Evolutionary conservation across 2,888 invertebrate species (phyloP), one percentile per base, ranked within the genome.

Genomic region (Achlya flavicornis): DNA sequence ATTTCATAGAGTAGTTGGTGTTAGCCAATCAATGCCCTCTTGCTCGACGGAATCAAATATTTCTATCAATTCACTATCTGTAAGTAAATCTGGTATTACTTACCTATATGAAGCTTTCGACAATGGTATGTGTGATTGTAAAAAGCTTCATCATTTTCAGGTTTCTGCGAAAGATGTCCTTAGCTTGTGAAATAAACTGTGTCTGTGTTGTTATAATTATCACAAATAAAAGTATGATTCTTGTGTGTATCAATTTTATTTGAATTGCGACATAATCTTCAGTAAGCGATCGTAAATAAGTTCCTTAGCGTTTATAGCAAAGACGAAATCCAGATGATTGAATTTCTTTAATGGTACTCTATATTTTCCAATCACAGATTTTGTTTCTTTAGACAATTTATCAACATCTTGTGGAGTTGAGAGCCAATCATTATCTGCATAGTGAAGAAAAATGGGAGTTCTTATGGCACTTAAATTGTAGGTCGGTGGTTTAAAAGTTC

Each of bases 241-340:
- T 46, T 67, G 7, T 70, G 35, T 61, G 4, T 46, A 59, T 46
- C n/a, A n/a, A 38, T 58, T 58, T 60, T 74, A 79, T 67, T 81
- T 79, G 71, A 91, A 94, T 63, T 82, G 83, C 12, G 74, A 73
- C 91, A 94, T 92, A 59, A 94, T 90, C 53, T 89, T 91, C 7
- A 94, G 61, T 74, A 93, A 72, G 69, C 94, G 82, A 73, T 95
- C 78, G 75, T 96, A 96, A 0, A 96, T 86, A 57, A 96, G 84
- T 61, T 85, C 89, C 32, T 95, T 93, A 0, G 94, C 95, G 75
- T 95, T 91, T 61, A 90, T 94, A 4, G 94, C 95, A 75, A 94
- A 95, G 4, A 95, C 87, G 71, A 95, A 94, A 76, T 95, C 95
- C 59, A 95, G 78, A 76, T 95, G 95, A 72, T 94, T 95, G 76